Conservation (phyloP, 2,888 invertebrate species). For the Pharmacophagus antenor region DNA sequence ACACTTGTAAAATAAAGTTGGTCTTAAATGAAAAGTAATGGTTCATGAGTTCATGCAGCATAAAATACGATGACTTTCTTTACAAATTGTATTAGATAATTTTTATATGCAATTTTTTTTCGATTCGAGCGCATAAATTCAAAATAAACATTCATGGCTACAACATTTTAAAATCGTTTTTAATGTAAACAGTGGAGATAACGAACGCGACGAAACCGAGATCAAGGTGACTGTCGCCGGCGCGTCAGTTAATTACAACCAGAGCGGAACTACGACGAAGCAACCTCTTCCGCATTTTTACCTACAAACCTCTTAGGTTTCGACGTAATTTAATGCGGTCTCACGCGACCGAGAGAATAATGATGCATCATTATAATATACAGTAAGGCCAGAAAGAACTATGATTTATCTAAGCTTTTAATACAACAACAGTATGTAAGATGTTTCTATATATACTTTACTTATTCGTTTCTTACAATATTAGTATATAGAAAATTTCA, state of each 20-base stretch:
- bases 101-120: too few species aligned
- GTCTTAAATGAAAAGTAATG: too few species aligned
- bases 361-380: constrained; percentile 11
- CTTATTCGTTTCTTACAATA: too few species aligned
- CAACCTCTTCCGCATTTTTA: constrained; percentile 52
- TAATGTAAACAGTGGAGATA: constrained; percentile 8
- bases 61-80: too few species aligned
- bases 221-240: constrained; percentile 44
- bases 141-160: background rate
- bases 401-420: background rate
- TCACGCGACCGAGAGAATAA: constrained; percentile 36
- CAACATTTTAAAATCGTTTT: background rate
- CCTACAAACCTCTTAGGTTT: constrained; percentile 60
- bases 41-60: too few species aligned
- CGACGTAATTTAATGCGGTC: constrained; percentile 57
- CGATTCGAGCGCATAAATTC: too few species aligned
- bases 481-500: too few species aligned
- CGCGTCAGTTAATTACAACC: constrained; percentile 40
- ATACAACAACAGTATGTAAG: background rate
- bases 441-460: background rate
- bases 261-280: constrained; percentile 55
- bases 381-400: background rate
- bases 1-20: too few species aligned
- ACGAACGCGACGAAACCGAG: constrained; percentile 33
- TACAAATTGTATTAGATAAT: too few species aligned